A percentile compares a stretch with the other conserved stretches of the same genome.
These are phyloP conservation scores for Corythaeola cristata DNA, from an alignment of 2,113 vertebrate species.

Conservation along the genomic window DNA sequence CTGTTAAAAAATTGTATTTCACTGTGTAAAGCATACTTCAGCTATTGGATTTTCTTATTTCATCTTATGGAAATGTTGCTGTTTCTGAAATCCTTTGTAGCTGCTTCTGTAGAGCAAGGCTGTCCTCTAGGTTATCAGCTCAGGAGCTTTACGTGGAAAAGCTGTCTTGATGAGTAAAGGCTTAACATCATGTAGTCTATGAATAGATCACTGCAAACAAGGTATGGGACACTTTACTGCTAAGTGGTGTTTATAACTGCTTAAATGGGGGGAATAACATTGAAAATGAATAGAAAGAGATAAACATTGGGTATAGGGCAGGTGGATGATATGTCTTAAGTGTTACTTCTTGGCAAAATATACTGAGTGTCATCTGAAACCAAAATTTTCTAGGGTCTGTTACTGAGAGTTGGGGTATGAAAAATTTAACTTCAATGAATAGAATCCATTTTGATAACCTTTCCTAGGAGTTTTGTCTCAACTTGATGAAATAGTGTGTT, in stretches of 20 bases:
- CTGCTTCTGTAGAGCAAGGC: neutral
- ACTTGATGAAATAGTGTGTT: neutral
- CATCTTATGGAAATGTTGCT: neutral
- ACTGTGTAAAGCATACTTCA: neutral
- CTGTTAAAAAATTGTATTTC: neutral
- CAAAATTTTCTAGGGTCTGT: neutral
- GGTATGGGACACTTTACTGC: neutral
- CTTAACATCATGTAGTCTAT: rapidly evolving
- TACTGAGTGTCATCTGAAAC: neutral
- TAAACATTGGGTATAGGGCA: neutral
- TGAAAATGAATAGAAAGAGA: neutral
- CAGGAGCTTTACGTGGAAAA: neutral
- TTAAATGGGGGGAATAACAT: neutral
- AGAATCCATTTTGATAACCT: neutral
- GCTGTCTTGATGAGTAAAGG: neutral
- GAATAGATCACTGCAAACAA: neutral
- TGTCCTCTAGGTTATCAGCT: neutral
- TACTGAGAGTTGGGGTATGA: neutral
- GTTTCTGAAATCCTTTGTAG: neutral
- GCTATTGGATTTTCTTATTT: neutral
- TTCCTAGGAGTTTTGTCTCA: neutral
- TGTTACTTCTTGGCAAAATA: neutral
- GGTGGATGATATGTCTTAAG: neutral
- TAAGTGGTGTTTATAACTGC: neutral
- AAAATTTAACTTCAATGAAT: neutral